These are phyloP conservation scores for Heteronetta atricapilla DNA, from an alignment of 2,113 vertebrate genomes.

Conservation along the genomic window DNA sequence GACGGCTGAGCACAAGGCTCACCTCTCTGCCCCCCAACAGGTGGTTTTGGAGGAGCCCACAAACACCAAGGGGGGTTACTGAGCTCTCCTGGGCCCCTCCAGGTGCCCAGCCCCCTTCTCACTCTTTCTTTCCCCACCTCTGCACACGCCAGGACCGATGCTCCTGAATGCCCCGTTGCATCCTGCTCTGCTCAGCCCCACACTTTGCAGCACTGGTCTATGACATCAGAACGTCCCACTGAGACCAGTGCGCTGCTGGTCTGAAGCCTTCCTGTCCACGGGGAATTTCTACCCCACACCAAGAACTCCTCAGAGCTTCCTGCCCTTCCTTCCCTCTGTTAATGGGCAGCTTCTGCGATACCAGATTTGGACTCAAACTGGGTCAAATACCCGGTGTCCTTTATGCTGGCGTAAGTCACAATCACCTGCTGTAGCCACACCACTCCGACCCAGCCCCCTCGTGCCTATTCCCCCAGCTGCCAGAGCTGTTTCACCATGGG, in stretches of 20 bases:
- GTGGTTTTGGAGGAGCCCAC: not conserved
- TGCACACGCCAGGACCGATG: not conserved
- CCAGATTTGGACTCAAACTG: not conserved
- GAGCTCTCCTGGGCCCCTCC: not conserved
- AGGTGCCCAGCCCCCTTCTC: not conserved
- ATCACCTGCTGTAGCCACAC: not conserved
- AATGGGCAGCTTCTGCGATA: not conserved
- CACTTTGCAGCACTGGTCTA: no score
- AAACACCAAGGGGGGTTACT: not conserved
- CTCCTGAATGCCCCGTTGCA: not conserved
- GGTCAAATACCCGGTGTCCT: not conserved
- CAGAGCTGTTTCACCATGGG: not conserved
- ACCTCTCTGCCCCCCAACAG: not conserved
- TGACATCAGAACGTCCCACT: accelerated
- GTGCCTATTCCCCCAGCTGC: not conserved
- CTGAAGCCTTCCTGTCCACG: not conserved
- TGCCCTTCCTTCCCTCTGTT: not conserved
- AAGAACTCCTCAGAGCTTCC: not conserved
- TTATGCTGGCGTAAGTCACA: not conserved
- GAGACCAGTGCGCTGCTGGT: not conserved
- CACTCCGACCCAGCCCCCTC: not conserved
- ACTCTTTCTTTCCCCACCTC: not conserved
- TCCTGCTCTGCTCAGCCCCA: not conserved
- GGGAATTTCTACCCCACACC: not conserved
- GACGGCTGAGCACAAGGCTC: not conserved